Conservation (phyloP, 2,797 vertebrate species). For the Poeciliopsis presidionis region DNA sequence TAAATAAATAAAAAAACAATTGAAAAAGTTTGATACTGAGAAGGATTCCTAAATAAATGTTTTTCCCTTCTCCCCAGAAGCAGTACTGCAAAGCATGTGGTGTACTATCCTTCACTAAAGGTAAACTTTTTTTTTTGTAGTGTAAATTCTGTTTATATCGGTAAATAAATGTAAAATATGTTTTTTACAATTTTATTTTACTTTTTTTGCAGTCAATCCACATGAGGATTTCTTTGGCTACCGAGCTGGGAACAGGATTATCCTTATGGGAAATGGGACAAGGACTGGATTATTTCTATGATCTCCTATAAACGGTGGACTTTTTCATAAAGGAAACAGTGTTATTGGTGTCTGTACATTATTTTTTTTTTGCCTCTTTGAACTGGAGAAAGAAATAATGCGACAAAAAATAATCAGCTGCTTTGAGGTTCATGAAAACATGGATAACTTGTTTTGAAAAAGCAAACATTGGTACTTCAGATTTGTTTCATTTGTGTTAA, state of each 20-base stretch:
- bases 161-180: neutral
- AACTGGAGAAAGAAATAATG: slow-evolving; percentile 35
- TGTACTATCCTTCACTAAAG: slow-evolving; percentile 96
- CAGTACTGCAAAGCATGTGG: slow-evolving; percentile 86
- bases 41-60: slow-evolving; percentile 13
- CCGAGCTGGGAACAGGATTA: slow-evolving; percentile 92
- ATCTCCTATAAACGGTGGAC: slow-evolving; percentile 84
- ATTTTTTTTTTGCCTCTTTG: neutral
- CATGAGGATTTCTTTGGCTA: slow-evolving; percentile 87
- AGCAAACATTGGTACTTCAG: slow-evolving; percentile 28
- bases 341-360: neutral
- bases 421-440: slow-evolving; percentile 20
- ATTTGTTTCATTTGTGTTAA: slow-evolving; percentile 32
- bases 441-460: slow-evolving; percentile 17
- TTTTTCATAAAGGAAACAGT: slow-evolving; percentile 31
- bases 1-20: neutral
- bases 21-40: neutral
- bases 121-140: slow-evolving; percentile 65
- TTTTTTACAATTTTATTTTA: too few relatives aligned
- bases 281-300: slow-evolving; percentile 99
- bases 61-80: slow-evolving; percentile 73
- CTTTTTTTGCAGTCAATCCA: slow-evolving; percentile 87
- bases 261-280: slow-evolving; percentile 98
- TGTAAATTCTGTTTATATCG: neutral
- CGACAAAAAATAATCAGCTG: slow-evolving; percentile 16